Conservation (phyloP, 2,888 invertebrate species). For the Melieria picta region DNA sequence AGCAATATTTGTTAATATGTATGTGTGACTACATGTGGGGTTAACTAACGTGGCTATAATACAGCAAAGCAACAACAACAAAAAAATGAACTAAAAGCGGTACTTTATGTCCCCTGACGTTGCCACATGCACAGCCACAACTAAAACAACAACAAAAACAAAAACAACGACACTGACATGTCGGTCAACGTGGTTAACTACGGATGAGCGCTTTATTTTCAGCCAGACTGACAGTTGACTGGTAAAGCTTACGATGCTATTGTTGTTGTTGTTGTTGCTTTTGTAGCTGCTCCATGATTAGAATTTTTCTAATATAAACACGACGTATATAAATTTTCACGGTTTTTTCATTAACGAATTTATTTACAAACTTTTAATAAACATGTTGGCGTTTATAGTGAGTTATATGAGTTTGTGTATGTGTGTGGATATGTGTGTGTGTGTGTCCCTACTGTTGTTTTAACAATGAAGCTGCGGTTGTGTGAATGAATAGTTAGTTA, state of each 20-base stretch:
- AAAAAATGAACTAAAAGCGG: conserved; percentile 14
- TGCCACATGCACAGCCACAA: not conserved
- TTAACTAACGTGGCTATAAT: not conserved
- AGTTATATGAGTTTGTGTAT: not conserved
- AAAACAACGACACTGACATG: conserved; percentile 25
- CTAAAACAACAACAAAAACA: not conserved
- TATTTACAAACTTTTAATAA: conserved; percentile 32
- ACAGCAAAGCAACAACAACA: not conserved
- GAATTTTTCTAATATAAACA: conserved; percentile 18
- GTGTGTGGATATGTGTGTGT: conserved; percentile 13
- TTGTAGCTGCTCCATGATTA: conserved; percentile 25
- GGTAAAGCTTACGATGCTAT: not conserved
- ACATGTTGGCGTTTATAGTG: not conserved
- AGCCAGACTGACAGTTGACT: conserved; percentile 13
- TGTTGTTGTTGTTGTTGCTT: conserved; percentile 7
- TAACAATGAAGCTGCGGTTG: too few relatives aligned
- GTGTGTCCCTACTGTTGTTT: not conserved
- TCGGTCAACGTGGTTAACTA: conserved; percentile 33
- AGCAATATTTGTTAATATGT: not conserved
- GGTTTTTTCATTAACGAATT: conserved; percentile 25
- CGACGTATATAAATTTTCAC: conserved; percentile 24
- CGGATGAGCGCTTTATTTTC: conserved; percentile 32
- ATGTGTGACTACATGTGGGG: not conserved
- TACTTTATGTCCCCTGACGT: not conserved
- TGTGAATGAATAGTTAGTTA: too few relatives aligned